phyloP scores from a whole-genome alignment of 2,113 vertebrate genomes.

The Enhydra lutris region DNA sequence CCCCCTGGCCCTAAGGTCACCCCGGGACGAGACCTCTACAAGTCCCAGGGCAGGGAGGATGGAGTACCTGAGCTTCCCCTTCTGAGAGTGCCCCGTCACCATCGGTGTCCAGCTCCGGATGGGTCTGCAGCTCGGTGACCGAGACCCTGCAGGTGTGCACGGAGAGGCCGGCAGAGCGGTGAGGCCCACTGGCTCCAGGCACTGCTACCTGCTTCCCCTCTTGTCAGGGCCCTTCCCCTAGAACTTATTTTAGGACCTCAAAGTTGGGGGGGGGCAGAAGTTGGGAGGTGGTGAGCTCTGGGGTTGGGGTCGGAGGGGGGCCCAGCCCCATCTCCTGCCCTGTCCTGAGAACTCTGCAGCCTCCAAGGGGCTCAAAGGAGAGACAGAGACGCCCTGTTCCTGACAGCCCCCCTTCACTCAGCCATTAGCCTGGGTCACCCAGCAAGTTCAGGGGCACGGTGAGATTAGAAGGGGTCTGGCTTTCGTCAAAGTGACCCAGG shows the following conservation, averaged over 20 bases:
- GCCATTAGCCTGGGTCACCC: not conserved
- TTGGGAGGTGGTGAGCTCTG: not conserved
- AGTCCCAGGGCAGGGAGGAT: not conserved
- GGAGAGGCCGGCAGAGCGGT: not conserved
- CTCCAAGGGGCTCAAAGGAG: not conserved
- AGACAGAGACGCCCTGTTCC: no score
- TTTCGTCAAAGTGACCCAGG: not conserved
- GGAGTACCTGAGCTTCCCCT: conserved; percentile 86
- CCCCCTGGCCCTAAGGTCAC: not conserved
- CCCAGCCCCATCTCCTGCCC: not conserved
- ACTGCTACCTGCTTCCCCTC: not conserved
- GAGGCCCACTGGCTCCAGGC: not conserved
- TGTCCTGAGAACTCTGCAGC: not conserved
- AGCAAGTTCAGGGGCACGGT: not conserved
- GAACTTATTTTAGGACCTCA: not conserved
- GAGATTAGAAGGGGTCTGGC: not conserved
- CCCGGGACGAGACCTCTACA: not conserved
- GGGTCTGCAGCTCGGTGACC: conserved; percentile 85
- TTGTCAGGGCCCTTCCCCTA: no score
- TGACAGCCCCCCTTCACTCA: no score
- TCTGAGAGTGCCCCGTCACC: conserved; percentile 87
- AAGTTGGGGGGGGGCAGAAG: not conserved
- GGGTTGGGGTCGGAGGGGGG: not conserved
- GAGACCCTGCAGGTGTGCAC: conserved; percentile 81
- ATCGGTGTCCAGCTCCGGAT: conserved; percentile 88